Evolutionary conservation across 2,888 invertebrate genomes (phyloP).

Genomic region (Mythimna ferrago): DNA sequence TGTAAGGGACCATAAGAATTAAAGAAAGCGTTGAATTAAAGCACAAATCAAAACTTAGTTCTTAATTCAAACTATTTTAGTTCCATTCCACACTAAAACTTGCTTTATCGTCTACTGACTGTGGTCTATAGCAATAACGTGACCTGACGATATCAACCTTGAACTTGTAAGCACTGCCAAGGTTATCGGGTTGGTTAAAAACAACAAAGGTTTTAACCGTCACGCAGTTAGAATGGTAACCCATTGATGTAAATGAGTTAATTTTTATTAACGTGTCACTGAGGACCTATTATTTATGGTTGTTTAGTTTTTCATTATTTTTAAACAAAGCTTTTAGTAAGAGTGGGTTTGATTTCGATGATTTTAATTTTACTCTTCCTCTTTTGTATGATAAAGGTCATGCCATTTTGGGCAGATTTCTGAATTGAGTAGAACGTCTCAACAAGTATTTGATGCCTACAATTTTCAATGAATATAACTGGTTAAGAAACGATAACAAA

Average conservation of each 20-base stretch:
- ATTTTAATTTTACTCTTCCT: no score
- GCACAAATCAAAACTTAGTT: neutral
- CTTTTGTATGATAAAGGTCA: no score
- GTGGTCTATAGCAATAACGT: conserved; percentile 55
- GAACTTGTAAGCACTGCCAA: conserved; percentile 58
- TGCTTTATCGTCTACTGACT: conserved; percentile 35
- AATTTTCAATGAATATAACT: no score
- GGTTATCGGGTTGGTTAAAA: conserved; percentile 48
- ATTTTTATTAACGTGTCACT: conserved; percentile 19
- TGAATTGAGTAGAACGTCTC: no score
- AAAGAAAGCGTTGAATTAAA: neutral
- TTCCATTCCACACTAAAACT: conserved; percentile 25
- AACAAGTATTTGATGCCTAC: no score
- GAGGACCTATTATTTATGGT: conserved; percentile 2
- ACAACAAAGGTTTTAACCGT: conserved; percentile 52
- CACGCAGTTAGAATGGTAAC: conserved; percentile 38
- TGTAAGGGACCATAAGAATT: no score
- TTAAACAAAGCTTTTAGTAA: neutral
- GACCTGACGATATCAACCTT: conserved; percentile 57
- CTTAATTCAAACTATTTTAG: conserved; percentile 9
- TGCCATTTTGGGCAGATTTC: no score
- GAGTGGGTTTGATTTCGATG: no score
- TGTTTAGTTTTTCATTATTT: neutral
- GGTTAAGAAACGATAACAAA: no score
- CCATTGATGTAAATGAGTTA: conserved; percentile 38